Evolutionary conservation across 92 coral and sea anemone species (phyloP).

Genomic region (Micromussa lordhowensis): DNA sequence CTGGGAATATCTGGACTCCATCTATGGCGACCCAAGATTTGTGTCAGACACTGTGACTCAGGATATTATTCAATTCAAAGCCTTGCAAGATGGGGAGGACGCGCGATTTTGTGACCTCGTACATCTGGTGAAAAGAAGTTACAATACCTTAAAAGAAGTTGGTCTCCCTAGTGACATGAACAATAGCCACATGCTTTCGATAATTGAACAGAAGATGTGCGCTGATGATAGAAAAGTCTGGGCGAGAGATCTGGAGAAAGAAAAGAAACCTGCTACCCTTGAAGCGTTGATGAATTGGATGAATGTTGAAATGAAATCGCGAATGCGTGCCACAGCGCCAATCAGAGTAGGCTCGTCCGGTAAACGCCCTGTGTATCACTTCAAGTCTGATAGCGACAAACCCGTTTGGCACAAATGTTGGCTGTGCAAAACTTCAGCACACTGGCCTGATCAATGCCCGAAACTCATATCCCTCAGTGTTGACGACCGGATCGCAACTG

Average conservation of each 20-base stretch:
- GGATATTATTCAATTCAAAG: conserved; percentile 47
- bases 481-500: conserved; percentile 54
- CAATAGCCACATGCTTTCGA: conserved; percentile 42
- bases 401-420: conserved; percentile 59
- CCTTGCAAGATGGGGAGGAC: conserved; percentile 52
- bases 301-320: conserved; percentile 64
- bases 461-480: conserved; percentile 56
- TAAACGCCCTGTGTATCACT: conserved; percentile 16
- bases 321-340: conserved; percentile 75
- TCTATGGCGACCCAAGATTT: conserved; percentile 59
- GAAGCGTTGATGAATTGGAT: conserved; percentile 64
- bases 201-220: conserved; percentile 65
- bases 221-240: conserved; percentile 64
- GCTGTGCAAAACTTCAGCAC: conserved; percentile 64
- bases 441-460: conserved; percentile 79
- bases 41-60: conserved; percentile 66
- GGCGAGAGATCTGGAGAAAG: conserved; percentile 65
- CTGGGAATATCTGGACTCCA: conserved; percentile 72
- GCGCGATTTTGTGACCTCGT: conserved; percentile 63
- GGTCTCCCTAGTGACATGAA: conserved; percentile 54
- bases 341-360: conserved; percentile 32
- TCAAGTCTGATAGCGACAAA: conserved; percentile 25
- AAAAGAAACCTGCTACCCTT: conserved; percentile 55
- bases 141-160: conserved; percentile 63
- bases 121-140: conserved; percentile 56